These are phyloP conservation scores for Nasua narica DNA, from an alignment of 2,797 vertebrate species.

Conservation along the genomic window DNA sequence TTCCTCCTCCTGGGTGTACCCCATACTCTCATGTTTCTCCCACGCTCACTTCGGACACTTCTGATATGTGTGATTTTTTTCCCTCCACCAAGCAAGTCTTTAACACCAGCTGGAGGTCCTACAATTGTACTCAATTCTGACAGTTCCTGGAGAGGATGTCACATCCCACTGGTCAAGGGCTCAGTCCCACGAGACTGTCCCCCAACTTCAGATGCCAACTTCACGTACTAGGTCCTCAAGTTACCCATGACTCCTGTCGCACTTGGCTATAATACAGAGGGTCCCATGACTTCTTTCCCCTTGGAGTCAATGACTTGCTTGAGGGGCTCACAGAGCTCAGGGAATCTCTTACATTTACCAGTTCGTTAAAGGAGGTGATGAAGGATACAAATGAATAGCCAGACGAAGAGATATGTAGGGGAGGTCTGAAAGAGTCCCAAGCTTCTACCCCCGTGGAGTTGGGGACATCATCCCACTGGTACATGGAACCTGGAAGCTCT, in stretches of 20 bases:
- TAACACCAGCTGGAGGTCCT: background rate
- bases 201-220: background rate
- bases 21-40: background rate
- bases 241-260: background rate
- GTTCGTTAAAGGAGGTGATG: background rate
- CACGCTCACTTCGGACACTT: background rate
- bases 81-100: background rate
- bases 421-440: background rate
- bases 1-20: background rate
- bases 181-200: background rate
- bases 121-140: background rate
- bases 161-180: background rate
- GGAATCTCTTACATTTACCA: background rate
- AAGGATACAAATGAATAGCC: background rate
- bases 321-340: background rate
- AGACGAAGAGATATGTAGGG: background rate
- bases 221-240: background rate
- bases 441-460: background rate
- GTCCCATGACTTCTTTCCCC: background rate
- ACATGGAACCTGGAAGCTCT: background rate
- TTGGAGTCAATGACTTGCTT: background rate
- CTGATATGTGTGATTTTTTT: background rate
- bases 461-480: background rate
- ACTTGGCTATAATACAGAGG: background rate
- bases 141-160: background rate